Conservation (phyloP, 2,797 vertebrate species). For the Synanceia verrucosa region DNA sequence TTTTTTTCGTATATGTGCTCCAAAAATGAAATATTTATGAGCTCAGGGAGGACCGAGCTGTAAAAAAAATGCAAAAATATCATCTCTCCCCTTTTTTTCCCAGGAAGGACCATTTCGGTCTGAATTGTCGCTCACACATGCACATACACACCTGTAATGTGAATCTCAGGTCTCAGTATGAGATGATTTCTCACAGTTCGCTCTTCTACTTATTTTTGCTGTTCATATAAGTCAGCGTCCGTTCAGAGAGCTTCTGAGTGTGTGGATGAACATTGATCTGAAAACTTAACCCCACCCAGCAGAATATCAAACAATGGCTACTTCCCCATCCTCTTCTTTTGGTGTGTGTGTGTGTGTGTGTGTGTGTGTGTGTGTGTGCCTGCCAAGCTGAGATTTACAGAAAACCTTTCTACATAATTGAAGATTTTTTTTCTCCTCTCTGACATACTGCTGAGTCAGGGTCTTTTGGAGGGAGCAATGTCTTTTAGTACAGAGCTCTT, state of each 20-base stretch:
- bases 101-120: conserved; percentile 36
- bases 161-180: conserved; percentile 5
- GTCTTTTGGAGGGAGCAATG: conserved; percentile 58
- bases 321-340: conserved; percentile 60
- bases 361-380: not conserved
- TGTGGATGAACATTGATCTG: conserved; percentile 19
- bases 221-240: not conserved
- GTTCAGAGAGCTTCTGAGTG: not conserved
- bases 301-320: conserved; percentile 47
- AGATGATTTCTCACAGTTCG: conserved; percentile 4
- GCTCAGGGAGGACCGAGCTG: conserved; percentile 31
- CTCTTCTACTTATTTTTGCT: not conserved
- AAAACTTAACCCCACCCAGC: conserved; percentile 44
- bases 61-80: conserved; percentile 13
- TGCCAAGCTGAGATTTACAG: conserved; percentile 78
- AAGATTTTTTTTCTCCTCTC: conserved; percentile 54
- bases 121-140: not conserved
- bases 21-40: conserved; percentile 61
- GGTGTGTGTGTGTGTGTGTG: conserved; percentile 23
- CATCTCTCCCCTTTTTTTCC: conserved; percentile 22
- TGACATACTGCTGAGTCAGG: conserved; percentile 80
- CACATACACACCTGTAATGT: conserved; percentile 37
- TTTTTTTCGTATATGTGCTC: not conserved
- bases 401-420: conserved; percentile 85
- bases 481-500: conserved; percentile 53